Percentiles rank a stretch among this genome's conserved stretches.
Conservation (phyloP, 1,140 invertebrate species). For the Drosophila equinoxialis region DNA sequence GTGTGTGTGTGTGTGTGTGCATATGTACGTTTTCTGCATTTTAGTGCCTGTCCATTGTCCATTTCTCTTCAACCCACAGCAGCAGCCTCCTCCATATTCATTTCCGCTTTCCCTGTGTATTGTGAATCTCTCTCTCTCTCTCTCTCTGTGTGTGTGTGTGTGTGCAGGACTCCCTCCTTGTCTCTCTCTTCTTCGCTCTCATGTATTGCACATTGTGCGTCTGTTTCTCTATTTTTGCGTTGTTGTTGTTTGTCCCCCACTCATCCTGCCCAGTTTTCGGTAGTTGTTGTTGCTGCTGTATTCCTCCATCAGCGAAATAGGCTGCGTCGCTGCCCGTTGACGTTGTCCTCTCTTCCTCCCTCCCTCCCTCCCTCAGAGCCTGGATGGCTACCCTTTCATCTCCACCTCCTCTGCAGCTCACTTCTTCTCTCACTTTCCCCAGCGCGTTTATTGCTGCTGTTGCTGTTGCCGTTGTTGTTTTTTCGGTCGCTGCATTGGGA, state of each 20-base stretch:
- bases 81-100: neutral
- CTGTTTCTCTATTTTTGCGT: constrained; percentile 29
- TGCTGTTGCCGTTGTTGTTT: constrained; percentile 52
- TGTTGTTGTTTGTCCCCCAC: constrained; percentile 9
- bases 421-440: constrained; percentile 19
- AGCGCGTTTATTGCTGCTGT: constrained; percentile 41
- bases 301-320: constrained; percentile 51
- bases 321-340: constrained; percentile 44
- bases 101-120: constrained; percentile 19
- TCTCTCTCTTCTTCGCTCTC: constrained; percentile 7
- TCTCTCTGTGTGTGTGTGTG: neutral
- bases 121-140: neutral
- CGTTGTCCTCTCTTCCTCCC: constrained; percentile 24
- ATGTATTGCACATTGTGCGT: constrained; percentile 63
- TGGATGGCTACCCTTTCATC: constrained; percentile 12
- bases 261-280: constrained; percentile 16
- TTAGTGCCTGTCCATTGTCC: constrained; percentile 60
- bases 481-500: constrained; percentile 61
- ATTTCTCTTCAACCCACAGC: constrained; percentile 11
- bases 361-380: constrained; percentile 22
- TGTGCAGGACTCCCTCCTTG: neutral
- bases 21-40: constrained; percentile 56
- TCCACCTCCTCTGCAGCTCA: constrained; percentile 8
- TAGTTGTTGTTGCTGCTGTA: constrained; percentile 24
- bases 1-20: constrained; percentile 32